Conservation (phyloP, 2,888 invertebrate genomes). For the Rosalia funebris region DNA sequence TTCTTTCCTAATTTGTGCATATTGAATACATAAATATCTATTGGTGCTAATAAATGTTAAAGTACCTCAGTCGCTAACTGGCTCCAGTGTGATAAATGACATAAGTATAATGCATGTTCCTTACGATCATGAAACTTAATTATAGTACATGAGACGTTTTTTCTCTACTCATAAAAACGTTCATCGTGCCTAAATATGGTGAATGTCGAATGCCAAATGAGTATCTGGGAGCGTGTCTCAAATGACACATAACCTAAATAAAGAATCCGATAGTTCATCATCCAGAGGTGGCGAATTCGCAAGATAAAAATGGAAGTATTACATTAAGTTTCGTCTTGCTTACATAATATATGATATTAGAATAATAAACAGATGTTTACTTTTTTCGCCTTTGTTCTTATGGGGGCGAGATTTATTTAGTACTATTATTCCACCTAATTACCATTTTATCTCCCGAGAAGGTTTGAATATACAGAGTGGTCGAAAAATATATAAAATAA, state of each 20-base stretch:
- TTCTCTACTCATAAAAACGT: constrained; percentile 54
- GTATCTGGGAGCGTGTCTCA: constrained; percentile 71
- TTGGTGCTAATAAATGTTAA: not conserved
- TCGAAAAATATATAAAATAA: too few relatives aligned
- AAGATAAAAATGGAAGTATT: too few relatives aligned
- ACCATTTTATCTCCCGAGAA: too few relatives aligned
- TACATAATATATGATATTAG: too few relatives aligned
- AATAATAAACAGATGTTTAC: too few relatives aligned
- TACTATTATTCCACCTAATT: too few relatives aligned
- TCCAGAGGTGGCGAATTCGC: not conserved
- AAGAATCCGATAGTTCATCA: not conserved
- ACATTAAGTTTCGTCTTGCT: too few relatives aligned
- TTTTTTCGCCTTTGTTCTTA: too few relatives aligned
- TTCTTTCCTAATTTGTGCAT: not conserved
- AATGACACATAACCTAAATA: constrained; percentile 19
- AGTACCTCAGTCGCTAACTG: not conserved
- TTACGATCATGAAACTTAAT: constrained; percentile 16
- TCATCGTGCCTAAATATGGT: constrained; percentile 69
- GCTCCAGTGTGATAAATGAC: constrained; percentile 2
- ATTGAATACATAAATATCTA: not conserved
- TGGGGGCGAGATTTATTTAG: too few relatives aligned
- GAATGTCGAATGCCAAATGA: constrained; percentile 85
- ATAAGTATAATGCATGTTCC: not conserved
- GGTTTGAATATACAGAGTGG: too few relatives aligned
- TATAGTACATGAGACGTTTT: constrained; percentile 56